These are phyloP conservation scores for Pseudochaenichthys georgianus DNA, from an alignment of 2,797 vertebrate genomes.

Conservation along the genomic window DNA sequence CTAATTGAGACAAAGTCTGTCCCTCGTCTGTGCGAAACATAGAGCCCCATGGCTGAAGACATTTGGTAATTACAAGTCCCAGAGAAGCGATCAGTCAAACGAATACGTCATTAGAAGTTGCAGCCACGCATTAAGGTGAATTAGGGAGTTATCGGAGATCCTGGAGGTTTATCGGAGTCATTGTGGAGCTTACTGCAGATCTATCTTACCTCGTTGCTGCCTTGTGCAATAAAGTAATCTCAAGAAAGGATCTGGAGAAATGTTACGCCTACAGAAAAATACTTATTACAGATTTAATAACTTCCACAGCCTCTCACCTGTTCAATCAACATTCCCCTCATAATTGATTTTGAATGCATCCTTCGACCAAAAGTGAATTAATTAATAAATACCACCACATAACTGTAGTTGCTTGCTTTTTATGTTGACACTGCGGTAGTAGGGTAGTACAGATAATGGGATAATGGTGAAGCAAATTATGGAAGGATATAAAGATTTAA, in stretches of 20 bases:
- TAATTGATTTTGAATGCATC: not conserved
- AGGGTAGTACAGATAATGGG: not conserved
- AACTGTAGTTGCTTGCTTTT: not conserved
- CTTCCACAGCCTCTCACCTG: slow-evolving; percentile 12
- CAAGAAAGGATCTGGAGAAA: slow-evolving; percentile 2
- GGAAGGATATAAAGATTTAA: too few relatives aligned
- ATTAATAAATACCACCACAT: not conserved
- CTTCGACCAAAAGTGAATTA: slow-evolving; percentile 4
- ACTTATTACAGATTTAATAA: not conserved
- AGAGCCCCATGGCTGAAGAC: slow-evolving; percentile 68
- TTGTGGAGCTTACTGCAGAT: slow-evolving; percentile 7
- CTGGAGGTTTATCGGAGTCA: slow-evolving; percentile 44
- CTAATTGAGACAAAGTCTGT: slow-evolving; percentile 83
- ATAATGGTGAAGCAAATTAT: not conserved
- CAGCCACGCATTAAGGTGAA: slow-evolving; percentile 68
- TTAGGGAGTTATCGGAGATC: slow-evolving; percentile 57
- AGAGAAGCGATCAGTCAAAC: slow-evolving; percentile 73
- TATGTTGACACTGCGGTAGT: not conserved
- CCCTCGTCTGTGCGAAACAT: slow-evolving; percentile 58
- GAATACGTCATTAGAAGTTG: slow-evolving; percentile 66
- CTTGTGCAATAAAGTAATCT: not conserved
- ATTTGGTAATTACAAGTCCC: slow-evolving; percentile 76
- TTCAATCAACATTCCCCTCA: slow-evolving; percentile 1
- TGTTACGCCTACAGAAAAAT: slow-evolving; percentile 1
- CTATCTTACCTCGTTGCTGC: slow-evolving; percentile 12